A percentile compares a stretch with the other conserved stretches of the same genome.
Conservation (phyloP, 2,888 invertebrate genomes). For the Clunio marinus region DNA sequence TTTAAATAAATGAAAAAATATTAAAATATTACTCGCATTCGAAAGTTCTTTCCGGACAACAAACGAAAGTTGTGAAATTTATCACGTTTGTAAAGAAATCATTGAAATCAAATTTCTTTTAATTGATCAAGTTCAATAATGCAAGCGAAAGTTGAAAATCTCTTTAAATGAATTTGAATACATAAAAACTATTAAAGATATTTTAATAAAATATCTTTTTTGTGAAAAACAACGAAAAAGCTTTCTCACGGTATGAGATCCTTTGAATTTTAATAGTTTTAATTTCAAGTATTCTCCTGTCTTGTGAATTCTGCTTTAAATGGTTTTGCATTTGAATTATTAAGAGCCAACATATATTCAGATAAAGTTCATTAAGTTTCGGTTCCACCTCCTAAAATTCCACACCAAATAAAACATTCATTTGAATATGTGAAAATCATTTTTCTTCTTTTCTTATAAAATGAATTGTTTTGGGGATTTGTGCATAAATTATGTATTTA, state of each 20-base stretch:
- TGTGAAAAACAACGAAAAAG: neutral
- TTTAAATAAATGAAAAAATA: conserved; percentile 23
- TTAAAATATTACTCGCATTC: conserved; percentile 27
- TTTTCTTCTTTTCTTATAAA: neutral
- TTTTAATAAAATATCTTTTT: conserved; percentile 3
- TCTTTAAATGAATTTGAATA: neutral
- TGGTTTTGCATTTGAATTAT: conserved; percentile 17
- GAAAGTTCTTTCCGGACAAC: neutral
- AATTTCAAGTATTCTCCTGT: neutral
- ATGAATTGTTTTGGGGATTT: no score
- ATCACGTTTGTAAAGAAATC: neutral
- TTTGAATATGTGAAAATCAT: conserved; percentile 25
- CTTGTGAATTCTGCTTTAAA: neutral
- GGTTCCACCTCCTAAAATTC: conserved; percentile 28
- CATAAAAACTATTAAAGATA: conserved; percentile 2
- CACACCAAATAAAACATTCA: conserved; percentile 19
- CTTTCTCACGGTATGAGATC: conserved; percentile 7
- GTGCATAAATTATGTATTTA: no score
- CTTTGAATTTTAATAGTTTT: no score
- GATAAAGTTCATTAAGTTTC: conserved; percentile 22
- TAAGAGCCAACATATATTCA: neutral
- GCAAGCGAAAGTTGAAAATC: neutral
- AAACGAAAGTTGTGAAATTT: conserved; percentile 32
- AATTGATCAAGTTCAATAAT: conserved; percentile 1
- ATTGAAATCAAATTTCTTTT: neutral